Conservation (phyloP, 2,888 invertebrate species). For the Spodoptera picta region DNA sequence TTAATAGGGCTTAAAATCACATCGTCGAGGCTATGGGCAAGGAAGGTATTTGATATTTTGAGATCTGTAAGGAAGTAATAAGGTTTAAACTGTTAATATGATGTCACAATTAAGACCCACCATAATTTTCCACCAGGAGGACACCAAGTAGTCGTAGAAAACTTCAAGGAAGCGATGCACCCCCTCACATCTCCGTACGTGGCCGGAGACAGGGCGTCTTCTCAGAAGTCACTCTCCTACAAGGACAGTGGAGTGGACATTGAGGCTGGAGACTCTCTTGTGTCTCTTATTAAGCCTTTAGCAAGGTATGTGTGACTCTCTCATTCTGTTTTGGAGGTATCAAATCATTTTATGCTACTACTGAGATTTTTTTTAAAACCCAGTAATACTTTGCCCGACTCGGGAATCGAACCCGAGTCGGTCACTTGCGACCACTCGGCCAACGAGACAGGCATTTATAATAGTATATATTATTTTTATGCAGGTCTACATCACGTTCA, state of each 20-base stretch:
- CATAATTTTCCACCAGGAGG: slow-evolving; percentile 74
- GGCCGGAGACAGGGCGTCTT: slow-evolving; percentile 58
- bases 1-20: neutral
- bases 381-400: no score
- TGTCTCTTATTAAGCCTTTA: slow-evolving; percentile 92
- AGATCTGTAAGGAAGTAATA: neutral
- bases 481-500: slow-evolving; percentile 90
- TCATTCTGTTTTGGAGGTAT: neutral
- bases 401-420: no score
- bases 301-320: slow-evolving; percentile 70
- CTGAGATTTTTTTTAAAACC: no score
- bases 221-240: slow-evolving; percentile 90
- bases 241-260: slow-evolving; percentile 96
- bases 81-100: no score
- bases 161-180: slow-evolving; percentile 91
- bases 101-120: neutral
- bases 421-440: no score
- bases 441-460: no score
- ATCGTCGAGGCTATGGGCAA: slow-evolving; percentile 74
- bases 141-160: slow-evolving; percentile 89
- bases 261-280: slow-evolving; percentile 94
- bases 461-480: no score
- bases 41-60: slow-evolving; percentile 69
- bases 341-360: no score
- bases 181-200: slow-evolving; percentile 72